A percentile compares a stretch with the other conserved stretches of the same genome.
Conservation (phyloP, 2,113 vertebrate species). For the Pluvianellus socialis region DNA sequence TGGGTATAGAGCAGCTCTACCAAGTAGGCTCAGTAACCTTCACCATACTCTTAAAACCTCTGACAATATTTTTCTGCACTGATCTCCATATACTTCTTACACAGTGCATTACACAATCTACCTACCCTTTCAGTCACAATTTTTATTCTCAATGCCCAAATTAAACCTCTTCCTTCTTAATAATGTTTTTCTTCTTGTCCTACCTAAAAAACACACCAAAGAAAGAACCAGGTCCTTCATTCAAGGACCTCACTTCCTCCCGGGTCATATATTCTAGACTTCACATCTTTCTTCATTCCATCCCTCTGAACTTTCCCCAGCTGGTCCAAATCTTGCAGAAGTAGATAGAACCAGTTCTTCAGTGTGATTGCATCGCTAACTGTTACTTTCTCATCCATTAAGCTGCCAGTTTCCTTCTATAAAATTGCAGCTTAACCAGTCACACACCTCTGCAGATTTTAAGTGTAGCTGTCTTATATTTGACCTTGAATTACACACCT, state of each 20-base stretch:
- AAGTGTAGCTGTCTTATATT: background rate
- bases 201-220: background rate
- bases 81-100: background rate
- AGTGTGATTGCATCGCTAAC: background rate
- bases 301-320: background rate
- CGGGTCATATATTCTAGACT: background rate
- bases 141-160: background rate
- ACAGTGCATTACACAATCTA: background rate
- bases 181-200: background rate
- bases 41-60: background rate
- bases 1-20: background rate
- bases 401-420: background rate
- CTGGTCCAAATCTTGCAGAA: background rate
- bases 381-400: background rate
- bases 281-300: background rate
- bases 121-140: background rate
- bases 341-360: background rate
- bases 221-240: background rate
- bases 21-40: background rate
- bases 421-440: background rate
- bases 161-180: background rate
- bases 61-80: background rate
- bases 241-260: background rate
- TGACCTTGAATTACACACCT: constrained; percentile 10
- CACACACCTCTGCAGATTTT: background rate